A percentile compares a stretch with the other conserved stretches of the same genome.
Evolutionary conservation across 2,797 vertebrate species (phyloP).

Genomic region (Argyrosomus regius): DNA sequence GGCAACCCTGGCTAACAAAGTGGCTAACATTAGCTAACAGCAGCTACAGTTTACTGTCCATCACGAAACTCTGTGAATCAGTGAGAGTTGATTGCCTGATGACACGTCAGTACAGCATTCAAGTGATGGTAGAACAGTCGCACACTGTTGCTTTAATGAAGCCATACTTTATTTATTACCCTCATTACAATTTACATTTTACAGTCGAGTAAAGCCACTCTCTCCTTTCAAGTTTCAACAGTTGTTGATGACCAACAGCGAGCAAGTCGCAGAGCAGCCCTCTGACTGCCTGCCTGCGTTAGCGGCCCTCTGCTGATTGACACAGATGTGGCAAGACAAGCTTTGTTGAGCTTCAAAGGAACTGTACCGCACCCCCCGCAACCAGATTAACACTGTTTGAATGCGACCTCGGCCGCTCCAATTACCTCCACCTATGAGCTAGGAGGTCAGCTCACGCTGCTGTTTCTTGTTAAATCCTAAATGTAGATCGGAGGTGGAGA

Average conservation of each 20-base stretch:
- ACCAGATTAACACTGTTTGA: conserved; percentile 81
- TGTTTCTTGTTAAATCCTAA: conserved; percentile 75
- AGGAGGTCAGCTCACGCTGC: conserved; percentile 66
- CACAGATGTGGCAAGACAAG: conserved; percentile 76
- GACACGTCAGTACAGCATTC: too few species aligned
- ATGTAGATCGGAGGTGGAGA: conserved; percentile 35
- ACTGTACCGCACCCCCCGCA: conserved; percentile 49
- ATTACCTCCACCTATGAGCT: conserved; percentile 75
- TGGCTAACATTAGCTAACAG: too few species aligned
- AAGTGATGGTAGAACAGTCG: too few species aligned
- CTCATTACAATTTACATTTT: not conserved
- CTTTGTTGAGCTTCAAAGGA: conserved; percentile 83
- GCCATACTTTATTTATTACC: not conserved
- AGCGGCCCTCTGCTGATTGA: conserved; percentile 73
- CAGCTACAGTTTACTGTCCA: too few species aligned
- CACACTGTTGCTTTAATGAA: too few species aligned
- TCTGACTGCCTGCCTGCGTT: conserved; percentile 46
- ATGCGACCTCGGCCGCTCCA: conserved; percentile 67
- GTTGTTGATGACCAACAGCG: conserved; percentile 26
- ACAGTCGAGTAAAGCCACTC: conserved; percentile 3
- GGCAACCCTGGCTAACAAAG: too few species aligned
- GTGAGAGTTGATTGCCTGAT: too few species aligned
- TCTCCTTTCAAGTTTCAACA: conserved; percentile 8
- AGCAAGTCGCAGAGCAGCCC: conserved; percentile 17
- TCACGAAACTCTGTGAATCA: too few species aligned